Evolutionary conservation across 2,797 vertebrate genomes (phyloP), one percentile per base, ranked within the genome.

Genomic region (Lateolabrax maculatus): DNA sequence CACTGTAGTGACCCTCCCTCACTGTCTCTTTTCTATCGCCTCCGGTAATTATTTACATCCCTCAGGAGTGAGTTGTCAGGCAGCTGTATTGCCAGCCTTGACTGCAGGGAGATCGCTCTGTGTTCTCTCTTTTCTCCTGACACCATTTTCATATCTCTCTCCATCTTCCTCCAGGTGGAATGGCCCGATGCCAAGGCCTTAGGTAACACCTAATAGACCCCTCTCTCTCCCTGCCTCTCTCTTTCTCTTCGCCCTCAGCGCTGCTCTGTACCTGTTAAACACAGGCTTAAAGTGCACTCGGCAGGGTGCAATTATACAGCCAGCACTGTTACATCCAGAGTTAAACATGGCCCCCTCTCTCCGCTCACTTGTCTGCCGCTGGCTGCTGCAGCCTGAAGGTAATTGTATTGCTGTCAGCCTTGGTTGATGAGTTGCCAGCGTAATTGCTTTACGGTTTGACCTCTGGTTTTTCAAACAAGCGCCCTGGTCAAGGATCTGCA

Each of bases 401-500:
- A 93, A 94, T 94, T 92, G 91, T 92, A 92, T 93, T 87, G 89
- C 92, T 93, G 91, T 94, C 93, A 92, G 88, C 84, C 77, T 80
- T 85, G 84, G 92, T 93, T 92, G 92, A 94, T 93, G 89, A 94
- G 89, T 93, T 90, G 87, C 89, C 80, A 63, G 88, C 19, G 79
- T 93, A 92, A 94, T 93, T 93, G 91, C 88, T 93, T 94, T 93
- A 93, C 68, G 75, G 84, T 89, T 92, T 93, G 93, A 94, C 92
- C 91, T 92, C 90, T 90, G 90, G 81, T 89, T 93, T 90, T 92
- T 91, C 87, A 91, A 90, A 93, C 90, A 91, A 90, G 90, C 62
- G 19, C 80, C 81, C 83, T 84, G 93, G 91, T 94, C 93, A 93
- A 93, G 88, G 90, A 91, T 89, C 90, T 89, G 84, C 73, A 39